phyloP scores from a whole-genome alignment of 1,140 invertebrate species.

The Paralvinella palmiformis region DNA sequence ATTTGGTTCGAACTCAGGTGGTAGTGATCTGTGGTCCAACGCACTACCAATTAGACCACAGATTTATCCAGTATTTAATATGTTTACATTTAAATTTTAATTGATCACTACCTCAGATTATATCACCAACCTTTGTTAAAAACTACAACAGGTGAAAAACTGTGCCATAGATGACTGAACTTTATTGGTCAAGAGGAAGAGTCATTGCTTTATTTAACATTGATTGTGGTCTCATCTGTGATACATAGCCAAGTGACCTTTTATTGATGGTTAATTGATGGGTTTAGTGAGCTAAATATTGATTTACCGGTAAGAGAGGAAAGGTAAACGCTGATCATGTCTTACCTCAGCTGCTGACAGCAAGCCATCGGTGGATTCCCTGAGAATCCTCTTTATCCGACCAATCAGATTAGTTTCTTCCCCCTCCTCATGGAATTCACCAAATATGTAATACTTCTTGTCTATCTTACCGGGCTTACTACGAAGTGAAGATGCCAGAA shows the following conservation, averaged over 20 bases:
- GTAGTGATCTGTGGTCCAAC: no score
- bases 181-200: neutral
- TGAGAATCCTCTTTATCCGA: slow-evolving; percentile 30
- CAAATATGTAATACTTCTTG: slow-evolving; percentile 38
- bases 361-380: slow-evolving; percentile 41
- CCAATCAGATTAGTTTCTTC: slow-evolving; percentile 31
- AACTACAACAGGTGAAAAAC: no score
- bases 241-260: neutral
- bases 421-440: slow-evolving; percentile 29
- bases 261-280: neutral
- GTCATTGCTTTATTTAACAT: neutral
- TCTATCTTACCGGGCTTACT: slow-evolving; percentile 37
- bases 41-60: no score
- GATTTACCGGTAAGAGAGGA: neutral
- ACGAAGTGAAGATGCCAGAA: no score
- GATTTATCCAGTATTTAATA: no score
- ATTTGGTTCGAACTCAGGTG: no score
- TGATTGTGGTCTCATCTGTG: neutral
- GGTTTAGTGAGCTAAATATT: neutral
- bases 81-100: no score
- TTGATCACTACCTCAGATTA: no score
- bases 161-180: neutral
- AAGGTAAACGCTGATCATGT: neutral
- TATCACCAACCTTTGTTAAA: no score
- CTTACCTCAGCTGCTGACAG: slow-evolving; percentile 42